Conservation (phyloP, 2,797 vertebrate species). For the Etheostoma nigrum region DNA sequence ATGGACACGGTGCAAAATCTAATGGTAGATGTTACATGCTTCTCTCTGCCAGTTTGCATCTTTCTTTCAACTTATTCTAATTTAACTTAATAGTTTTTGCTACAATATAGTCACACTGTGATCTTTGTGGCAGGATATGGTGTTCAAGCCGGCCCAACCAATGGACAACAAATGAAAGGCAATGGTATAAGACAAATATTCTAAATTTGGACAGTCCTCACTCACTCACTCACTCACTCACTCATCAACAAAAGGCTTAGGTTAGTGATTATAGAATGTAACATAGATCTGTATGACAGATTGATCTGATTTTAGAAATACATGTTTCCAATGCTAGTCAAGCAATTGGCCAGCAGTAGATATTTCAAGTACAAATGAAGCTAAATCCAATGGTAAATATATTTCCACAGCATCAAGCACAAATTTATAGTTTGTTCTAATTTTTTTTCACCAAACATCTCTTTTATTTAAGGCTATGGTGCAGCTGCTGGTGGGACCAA, state of each 20-base stretch:
- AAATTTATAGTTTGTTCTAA: neutral
- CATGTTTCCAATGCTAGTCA: slow-evolving; percentile 4
- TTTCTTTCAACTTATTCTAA: neutral
- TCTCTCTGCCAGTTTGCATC: slow-evolving; percentile 1
- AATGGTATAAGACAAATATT: slow-evolving; percentile 27
- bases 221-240: no score
- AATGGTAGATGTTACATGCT: slow-evolving; percentile 40
- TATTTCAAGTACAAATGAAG: slow-evolving; percentile 27
- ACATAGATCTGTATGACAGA: neutral
- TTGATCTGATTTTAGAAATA: neutral
- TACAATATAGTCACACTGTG: neutral
- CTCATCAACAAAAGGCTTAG: slow-evolving; percentile 13
- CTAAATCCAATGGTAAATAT: slow-evolving; percentile 24
- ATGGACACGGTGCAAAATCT: slow-evolving; percentile 54
- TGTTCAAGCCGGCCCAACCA: slow-evolving; percentile 30
- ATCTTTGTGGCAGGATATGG: slow-evolving; percentile 59
- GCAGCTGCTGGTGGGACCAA: slow-evolving; percentile 42
- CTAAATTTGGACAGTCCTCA: neutral
- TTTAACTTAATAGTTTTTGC: neutral
- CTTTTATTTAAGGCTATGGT: slow-evolving; percentile 54
- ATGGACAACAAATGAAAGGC: slow-evolving; percentile 60
- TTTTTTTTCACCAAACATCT: neutral
- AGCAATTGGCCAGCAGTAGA: slow-evolving; percentile 21
- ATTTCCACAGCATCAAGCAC: neutral
- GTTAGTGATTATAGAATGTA: slow-evolving; percentile 48